Base-by-base conservation (phyloP, 2,113 vertebrate genomes). In the Mustela nigripes region DNA sequence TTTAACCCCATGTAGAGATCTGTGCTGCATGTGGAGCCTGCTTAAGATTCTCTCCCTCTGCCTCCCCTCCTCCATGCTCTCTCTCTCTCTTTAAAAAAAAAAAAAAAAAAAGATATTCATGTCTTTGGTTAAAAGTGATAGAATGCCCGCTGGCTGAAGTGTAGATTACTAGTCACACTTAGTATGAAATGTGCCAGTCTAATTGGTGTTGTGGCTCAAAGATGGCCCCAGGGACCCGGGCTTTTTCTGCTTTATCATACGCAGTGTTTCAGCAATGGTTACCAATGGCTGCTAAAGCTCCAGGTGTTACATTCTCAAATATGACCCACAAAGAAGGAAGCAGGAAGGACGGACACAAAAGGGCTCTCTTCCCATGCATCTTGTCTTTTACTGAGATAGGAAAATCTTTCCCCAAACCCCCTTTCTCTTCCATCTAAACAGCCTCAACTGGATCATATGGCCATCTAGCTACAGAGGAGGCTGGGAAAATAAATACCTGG, bases 71-170 rank as follows among this genome's bases (percentile, higher is more conserved):
- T 9, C 67, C 12, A 62, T 26, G 24, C 24, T 26, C 67, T n/a
- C 67, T 19, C 33, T 19, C 53, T 53, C 50, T 53, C 50, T 50
- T 50, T 2, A 50, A 53, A 53, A 15, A 50, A 65, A 63, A 63
- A 67, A 16, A n/a, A 33, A 67, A n/a, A 31, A 16, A 65, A 33
- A 67, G 14, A 67, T 33, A 67, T 21, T 21, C 53, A 79, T 67
- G 24, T 53, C 50, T 78, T 91, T 85, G 19, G 45, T 76, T 93
- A 45, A 96, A 94, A 96, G 73, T 91, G 84, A 69, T 14, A 56
- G 88, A 67, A 48, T 83, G 65, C 1, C 56, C 12, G 81, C 14
- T 21, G 36, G 14, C 19, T 89, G 53, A 48, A 45, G 82, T 56
- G 12, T 26, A 85, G 60, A 58, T 73, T 74, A 86, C 74, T 79